phyloP scores from a whole-genome alignment of 1,140 invertebrate species.

The Macrobrachium rosenbergii region DNA sequence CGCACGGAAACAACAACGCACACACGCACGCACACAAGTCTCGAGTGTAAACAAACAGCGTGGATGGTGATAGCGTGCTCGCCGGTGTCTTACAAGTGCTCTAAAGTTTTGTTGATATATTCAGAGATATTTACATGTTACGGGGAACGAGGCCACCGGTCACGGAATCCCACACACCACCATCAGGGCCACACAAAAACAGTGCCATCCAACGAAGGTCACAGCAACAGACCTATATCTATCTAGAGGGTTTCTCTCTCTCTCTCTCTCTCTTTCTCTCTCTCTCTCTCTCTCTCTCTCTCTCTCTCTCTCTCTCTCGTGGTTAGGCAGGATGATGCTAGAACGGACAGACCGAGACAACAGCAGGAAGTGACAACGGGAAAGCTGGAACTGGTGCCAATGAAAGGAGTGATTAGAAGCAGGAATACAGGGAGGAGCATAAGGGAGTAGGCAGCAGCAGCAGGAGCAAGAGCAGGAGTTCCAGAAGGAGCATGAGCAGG shows the following conservation, averaged over 20 bases:
- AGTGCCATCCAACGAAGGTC: slow-evolving; percentile 42
- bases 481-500: slow-evolving; percentile 53
- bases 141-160: slow-evolving; percentile 38
- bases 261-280: too few relatives aligned
- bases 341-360: not conserved
- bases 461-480: not conserved
- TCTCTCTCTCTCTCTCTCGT: too few relatives aligned
- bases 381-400: too few relatives aligned
- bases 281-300: too few relatives aligned
- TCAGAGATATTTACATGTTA: slow-evolving; percentile 47
- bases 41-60: too few relatives aligned
- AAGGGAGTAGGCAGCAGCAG: not conserved
- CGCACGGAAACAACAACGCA: too few relatives aligned
- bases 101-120: slow-evolving; percentile 30
- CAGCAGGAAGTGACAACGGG: slow-evolving; percentile 3
- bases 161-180: slow-evolving; percentile 28
- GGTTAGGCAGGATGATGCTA: too few relatives aligned
- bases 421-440: not conserved
- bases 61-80: slow-evolving; percentile 21
- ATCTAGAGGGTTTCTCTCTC: too few relatives aligned
- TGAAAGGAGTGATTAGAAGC: not conserved
- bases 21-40: too few relatives aligned
- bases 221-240: not conserved
- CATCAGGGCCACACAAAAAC: slow-evolving; percentile 31
- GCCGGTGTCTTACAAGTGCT: slow-evolving; percentile 7